phyloP scores from a whole-genome alignment of 2,888 invertebrate genomes.

The Limnephilus lunatus region DNA sequence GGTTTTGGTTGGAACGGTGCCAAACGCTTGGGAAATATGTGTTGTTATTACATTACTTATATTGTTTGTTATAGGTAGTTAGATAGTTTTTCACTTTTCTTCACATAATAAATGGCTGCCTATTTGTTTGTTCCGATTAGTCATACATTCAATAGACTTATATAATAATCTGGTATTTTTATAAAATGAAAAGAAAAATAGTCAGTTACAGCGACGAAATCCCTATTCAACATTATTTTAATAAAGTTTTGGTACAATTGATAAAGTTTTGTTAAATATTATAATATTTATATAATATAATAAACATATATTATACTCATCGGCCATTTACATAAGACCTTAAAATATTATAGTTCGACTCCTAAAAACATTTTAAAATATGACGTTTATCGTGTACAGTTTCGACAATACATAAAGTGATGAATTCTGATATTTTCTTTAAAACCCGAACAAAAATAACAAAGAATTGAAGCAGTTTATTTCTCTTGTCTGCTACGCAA shows the following conservation, averaged over 20 bases:
- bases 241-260: too few relatives aligned
- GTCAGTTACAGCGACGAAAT: neutral
- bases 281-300: too few relatives aligned
- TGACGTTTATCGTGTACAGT: neutral
- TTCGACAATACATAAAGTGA: neutral
- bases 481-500: slow-evolving; percentile 8
- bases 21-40: neutral
- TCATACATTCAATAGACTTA: neutral
- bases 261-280: too few relatives aligned
- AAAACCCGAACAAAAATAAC: neutral
- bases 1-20: neutral
- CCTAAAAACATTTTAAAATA: too few relatives aligned
- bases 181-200: neutral
- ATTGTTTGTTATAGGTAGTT: too few relatives aligned
- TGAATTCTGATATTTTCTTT: neutral
- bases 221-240: too few relatives aligned
- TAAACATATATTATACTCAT: too few relatives aligned
- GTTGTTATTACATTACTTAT: neutral
- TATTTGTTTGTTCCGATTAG: neutral
- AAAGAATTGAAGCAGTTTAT: neutral
- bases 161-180: neutral
- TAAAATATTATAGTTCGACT: too few relatives aligned
- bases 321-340: too few relatives aligned
- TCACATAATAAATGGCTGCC: neutral
- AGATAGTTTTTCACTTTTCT: neutral